Evolutionary conservation across 1,140 invertebrate species (phyloP), one percentile per base, ranked within the genome.

Genomic region (Pissodes strobi): DNA sequence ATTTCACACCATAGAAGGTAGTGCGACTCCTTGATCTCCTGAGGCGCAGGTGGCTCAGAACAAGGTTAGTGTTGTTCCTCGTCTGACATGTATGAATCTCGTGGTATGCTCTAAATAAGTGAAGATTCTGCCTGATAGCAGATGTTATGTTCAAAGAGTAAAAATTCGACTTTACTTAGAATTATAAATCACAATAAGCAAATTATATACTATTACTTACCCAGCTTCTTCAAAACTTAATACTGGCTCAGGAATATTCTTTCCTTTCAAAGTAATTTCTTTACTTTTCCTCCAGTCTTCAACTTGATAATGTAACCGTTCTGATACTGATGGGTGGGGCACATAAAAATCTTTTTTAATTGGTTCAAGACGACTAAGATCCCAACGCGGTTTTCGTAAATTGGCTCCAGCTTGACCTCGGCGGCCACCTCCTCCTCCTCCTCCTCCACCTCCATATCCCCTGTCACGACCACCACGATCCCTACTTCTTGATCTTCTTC

Each of bases 261-360:
- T 77, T 21, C 93, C 92, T 74, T 87, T 87, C 0, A 94, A 77
- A 0, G 91, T 93, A 15, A 95, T 92, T 78, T 92, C 87, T 70
- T 93, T 90, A 60, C 83, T 83, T 67, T 83, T 84, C 52, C 90
- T 81, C 79, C 88, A 95, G 51, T 83, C 83, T 71, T 92, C 87
- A 0, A 94, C 86, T 72, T 93, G 88, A 5, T 84, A 82, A 51
- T 85, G 82, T 53, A 87, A 78, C 71, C 90, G 81, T 66, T 85
- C 87, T 63, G 87, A 79, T 21, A 94, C 90, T 52, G 85, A 82
- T 2, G 86, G 83, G 74, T 90, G 88, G 43, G 94, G 92, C 65
- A 88, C 79, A 76, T 97, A 97, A 75, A 97, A 97, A 74, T 95
- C 91, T 82, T 97, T 97, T 74, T 94, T 91, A 79, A 97, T 95